Evolutionary conservation across 1,140 invertebrate genomes (phyloP).

Genomic region (Drosophila hydei): DNA sequence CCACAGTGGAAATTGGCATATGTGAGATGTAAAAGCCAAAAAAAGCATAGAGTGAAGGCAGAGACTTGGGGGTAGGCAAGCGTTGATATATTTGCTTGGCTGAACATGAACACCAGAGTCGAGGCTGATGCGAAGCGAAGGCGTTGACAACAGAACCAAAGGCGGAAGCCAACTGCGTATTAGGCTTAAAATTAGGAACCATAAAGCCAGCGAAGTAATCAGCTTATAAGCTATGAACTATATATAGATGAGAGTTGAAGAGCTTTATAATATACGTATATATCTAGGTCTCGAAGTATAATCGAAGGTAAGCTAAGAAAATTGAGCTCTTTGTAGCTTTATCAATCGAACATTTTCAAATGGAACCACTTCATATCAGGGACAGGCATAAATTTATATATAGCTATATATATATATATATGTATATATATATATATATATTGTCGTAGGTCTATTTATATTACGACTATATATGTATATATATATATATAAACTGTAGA

Average conservation of each 20-base stretch:
- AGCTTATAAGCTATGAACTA: conserved; percentile 12
- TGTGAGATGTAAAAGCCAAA: conserved; percentile 4
- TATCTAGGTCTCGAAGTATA: neutral
- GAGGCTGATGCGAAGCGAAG: neutral
- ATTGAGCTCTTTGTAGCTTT: neutral
- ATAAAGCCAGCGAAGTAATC: conserved; percentile 17
- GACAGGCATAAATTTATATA: too few relatives aligned
- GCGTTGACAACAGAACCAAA: neutral
- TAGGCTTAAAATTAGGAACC: conserved; percentile 9
- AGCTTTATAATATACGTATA: neutral
- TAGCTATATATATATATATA: neutral
- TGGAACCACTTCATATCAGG: neutral
- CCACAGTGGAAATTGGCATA: conserved; percentile 22
- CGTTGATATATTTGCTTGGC: conserved; percentile 7
- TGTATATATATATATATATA: too few relatives aligned
- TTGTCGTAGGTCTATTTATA: neutral
- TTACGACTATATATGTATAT: too few relatives aligned
- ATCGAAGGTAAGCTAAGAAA: neutral
- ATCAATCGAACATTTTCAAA: neutral
- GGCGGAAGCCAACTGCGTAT: conserved; percentile 4
- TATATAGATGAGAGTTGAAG: too few relatives aligned
- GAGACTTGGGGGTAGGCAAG: neutral
- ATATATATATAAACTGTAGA: too few relatives aligned
- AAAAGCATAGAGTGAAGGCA: neutral
- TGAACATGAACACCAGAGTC: conserved; percentile 9